These are phyloP conservation scores for Gastrophryne carolinensis DNA, from an alignment of 2,797 vertebrate species.

Conservation along the genomic window DNA sequence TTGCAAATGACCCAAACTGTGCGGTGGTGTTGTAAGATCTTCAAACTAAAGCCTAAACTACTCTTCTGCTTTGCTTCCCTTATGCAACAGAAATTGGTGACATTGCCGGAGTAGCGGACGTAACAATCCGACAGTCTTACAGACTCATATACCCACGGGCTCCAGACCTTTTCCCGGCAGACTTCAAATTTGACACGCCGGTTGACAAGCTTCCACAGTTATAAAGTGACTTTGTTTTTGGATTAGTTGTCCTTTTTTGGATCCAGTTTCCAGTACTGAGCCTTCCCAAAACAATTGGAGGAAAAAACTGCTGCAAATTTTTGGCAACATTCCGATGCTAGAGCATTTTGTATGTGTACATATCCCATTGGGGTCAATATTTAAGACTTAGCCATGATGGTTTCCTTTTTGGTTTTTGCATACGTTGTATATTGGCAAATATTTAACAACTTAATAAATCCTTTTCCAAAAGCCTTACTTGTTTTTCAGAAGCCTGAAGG, in stretches of 20 bases:
- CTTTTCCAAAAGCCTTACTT: constrained; percentile 65
- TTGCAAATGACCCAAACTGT: no score
- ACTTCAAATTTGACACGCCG: constrained; percentile 98
- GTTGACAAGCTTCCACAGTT: constrained; percentile 97
- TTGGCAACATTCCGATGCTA: constrained; percentile 83
- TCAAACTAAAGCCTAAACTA: no score
- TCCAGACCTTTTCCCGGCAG: constrained; percentile 92
- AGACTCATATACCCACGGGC: constrained; percentile 96
- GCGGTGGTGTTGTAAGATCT: no score
- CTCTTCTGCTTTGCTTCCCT: constrained; percentile 54
- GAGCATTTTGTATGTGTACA: constrained; percentile 86
- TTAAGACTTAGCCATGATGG: constrained; percentile 70
- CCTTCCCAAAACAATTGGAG: constrained; percentile 64
- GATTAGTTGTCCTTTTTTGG: constrained; percentile 66
- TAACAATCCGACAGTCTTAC: constrained; percentile 96
- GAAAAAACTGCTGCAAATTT: constrained; percentile 60
- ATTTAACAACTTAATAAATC: constrained; percentile 70
- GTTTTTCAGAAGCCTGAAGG: neutral
- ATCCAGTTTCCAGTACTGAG: constrained; percentile 63
- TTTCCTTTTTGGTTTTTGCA: constrained; percentile 74
- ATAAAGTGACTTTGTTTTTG: constrained; percentile 68
- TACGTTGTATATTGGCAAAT: constrained; percentile 83
- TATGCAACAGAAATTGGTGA: constrained; percentile 94
- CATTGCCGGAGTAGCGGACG: constrained; percentile 95
- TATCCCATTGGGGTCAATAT: constrained; percentile 71